Evolutionary conservation across 2,888 invertebrate species (phyloP), one percentile per base, ranked within the genome.

Genomic region (Pseudanteris insignis): DNA sequence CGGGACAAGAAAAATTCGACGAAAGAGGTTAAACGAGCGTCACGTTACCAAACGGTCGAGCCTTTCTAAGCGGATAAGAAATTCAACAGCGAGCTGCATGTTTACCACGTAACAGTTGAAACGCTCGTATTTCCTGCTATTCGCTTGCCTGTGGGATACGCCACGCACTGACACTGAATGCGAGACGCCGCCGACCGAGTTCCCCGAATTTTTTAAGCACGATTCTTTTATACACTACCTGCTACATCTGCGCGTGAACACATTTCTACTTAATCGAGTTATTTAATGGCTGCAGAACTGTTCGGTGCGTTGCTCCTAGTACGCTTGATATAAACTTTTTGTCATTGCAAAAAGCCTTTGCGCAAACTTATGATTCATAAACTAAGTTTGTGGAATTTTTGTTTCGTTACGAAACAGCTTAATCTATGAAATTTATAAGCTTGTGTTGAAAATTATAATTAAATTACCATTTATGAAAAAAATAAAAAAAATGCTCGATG

Each of bases 81-180:
- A 26, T 44, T 53, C 18, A 15, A 30, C 24, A 18, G 24, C 10
- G 33, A 41, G 34, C 37, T 43, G 48, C 41, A 43, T 48, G 36
- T 43, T 21, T 18, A 12, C 36, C 12, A 29, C 28, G 14, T 2
- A 6, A 6, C 36, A 48, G 43, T 48, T 14, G 26, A 25, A 12
- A 40, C 33, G 24, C 24, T 14, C 32, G 48, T 37, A 32, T 57
- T 57, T 60, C 60, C 60, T 60, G 48, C 48, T 54, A 43, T 34
- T 26, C 40, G 47, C 46, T 38, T 33, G 36, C 18, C 12, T 38
- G 11, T 13, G 30, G 10, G 36, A 38, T 28, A 10, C 18, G 32
- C 11, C 26, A 26, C 26, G 26, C 26, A 26, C 26, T 26, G 9
- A n/a, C 26, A 18, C 18, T 25, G 15, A 36, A 38, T 37, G 14